A percentile compares a stretch with the other conserved stretches of the same genome.
These are phyloP conservation scores for Melanocharis versteri DNA, from an alignment of 2,113 vertebrate species.

Conservation along the genomic window DNA sequence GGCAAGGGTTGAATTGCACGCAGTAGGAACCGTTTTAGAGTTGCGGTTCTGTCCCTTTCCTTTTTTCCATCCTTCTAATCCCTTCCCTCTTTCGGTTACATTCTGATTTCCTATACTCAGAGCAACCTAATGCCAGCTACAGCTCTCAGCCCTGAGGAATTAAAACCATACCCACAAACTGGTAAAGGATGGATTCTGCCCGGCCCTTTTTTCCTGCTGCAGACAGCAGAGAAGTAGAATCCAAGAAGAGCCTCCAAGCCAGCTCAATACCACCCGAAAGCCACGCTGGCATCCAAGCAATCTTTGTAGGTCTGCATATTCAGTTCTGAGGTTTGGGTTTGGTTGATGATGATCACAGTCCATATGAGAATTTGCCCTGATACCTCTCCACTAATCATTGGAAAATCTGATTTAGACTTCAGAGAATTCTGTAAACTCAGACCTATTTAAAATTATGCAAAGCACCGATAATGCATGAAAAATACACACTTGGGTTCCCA, in stretches of 20 bases:
- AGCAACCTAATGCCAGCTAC: not conserved
- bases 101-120: not conserved
- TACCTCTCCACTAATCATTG: not conserved
- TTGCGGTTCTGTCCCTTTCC: not conserved
- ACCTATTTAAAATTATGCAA: not conserved
- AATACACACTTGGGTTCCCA: not conserved
- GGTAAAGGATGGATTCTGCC: not conserved
- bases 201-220: not conserved
- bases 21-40: not conserved
- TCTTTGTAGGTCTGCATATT: not conserved
- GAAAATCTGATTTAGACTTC: not conserved
- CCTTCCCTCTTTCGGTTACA: not conserved
- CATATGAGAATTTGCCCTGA: not conserved
- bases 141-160: not conserved
- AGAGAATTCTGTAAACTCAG: not conserved
- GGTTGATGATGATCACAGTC: not conserved
- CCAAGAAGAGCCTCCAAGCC: not conserved
- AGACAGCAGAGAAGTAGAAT: not conserved
- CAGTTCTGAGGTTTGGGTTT: not conserved
- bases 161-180: not conserved
- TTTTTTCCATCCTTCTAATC: conserved; percentile 14
- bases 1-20: conserved; percentile 1
- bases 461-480: not conserved
- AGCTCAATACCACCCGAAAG: not conserved
- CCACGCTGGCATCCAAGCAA: fast-evolving